These are phyloP conservation scores for Thecophora atra DNA, from an alignment of 2,888 invertebrate species.

Conservation along the genomic window DNA sequence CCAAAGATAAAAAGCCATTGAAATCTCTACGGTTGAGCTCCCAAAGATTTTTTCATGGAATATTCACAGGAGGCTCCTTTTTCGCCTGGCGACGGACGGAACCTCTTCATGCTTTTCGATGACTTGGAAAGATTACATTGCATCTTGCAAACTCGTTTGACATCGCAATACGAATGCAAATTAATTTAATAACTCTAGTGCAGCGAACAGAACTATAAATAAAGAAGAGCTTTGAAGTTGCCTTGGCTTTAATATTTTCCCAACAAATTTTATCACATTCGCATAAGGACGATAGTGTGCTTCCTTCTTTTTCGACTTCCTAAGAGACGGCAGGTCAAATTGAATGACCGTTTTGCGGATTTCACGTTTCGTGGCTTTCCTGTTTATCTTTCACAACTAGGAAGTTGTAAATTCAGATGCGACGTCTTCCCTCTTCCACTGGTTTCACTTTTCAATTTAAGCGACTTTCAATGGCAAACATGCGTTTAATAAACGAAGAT, in stretches of 20 bases:
- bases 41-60: no score
- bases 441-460: constrained; percentile 1
- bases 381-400: constrained; percentile 2
- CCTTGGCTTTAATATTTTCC: no score
- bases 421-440: background rate
- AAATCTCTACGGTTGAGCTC: no score
- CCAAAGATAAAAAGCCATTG: no score
- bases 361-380: background rate
- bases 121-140: background rate
- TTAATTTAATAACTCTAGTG: background rate
- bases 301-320: background rate
- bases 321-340: background rate
- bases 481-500: no score
- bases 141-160: background rate
- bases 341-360: background rate
- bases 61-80: no score
- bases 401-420: constrained; percentile 10
- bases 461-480: no score
- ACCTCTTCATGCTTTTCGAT: background rate
- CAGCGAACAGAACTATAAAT: no score
- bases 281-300: background rate
- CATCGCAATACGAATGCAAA: background rate
- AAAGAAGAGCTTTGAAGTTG: no score
- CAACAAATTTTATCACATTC: no score
- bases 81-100: background rate